Conservation (phyloP, 2,797 vertebrate genomes). For the Onychomys leucogaster region DNA sequence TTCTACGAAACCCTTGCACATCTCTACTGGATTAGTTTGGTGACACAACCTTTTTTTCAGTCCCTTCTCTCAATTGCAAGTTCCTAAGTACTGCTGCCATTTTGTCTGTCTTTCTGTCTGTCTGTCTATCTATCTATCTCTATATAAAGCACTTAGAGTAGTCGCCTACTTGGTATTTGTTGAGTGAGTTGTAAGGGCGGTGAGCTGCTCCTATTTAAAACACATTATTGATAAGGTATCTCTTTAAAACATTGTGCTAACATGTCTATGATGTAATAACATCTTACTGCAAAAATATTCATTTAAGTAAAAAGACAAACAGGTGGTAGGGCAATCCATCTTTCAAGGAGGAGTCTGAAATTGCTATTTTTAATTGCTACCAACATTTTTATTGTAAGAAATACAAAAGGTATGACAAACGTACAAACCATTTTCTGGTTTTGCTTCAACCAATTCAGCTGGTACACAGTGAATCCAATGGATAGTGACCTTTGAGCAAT, state of each 20-base stretch:
- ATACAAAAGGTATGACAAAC: conserved; percentile 83
- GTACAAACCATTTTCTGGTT: conserved; percentile 81
- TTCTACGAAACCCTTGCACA: background rate
- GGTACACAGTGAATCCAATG: conserved; percentile 81
- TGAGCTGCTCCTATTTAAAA: background rate
- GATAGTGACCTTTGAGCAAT: conserved; percentile 84
- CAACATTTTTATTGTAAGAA: conserved; percentile 80
- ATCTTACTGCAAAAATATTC: conserved; percentile 78
- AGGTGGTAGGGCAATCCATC: conserved; percentile 72
- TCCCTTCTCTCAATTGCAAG: background rate
- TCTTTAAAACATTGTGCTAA: conserved; percentile 70
- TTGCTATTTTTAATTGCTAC: conserved; percentile 78
- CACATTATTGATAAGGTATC: conserved; percentile 28
- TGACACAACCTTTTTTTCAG: background rate
- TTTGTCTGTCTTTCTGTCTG: no score
- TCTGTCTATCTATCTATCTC: background rate
- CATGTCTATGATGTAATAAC: conserved; percentile 80
- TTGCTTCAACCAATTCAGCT: conserved; percentile 81
- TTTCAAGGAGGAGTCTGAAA: conserved; percentile 78
- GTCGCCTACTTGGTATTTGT: background rate
- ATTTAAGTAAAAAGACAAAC: conserved; percentile 79
- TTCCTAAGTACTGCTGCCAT: background rate
- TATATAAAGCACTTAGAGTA: background rate
- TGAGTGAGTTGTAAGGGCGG: background rate
- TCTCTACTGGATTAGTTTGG: background rate